Evolutionary conservation across 2,888 invertebrate species (phyloP).

Genomic region (Deilephila porcellus): DNA sequence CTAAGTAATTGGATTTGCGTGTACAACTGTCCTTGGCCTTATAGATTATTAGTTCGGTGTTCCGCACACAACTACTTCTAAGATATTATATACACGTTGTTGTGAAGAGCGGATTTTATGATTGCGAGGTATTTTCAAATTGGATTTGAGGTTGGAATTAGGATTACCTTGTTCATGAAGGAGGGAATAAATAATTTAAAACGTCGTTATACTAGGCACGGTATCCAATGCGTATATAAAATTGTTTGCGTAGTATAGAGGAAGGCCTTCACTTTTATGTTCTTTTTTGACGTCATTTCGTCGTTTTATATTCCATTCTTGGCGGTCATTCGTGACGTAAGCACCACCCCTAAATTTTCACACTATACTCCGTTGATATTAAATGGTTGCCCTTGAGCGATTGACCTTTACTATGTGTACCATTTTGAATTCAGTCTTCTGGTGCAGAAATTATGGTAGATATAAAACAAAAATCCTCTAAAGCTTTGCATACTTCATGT

Average conservation of each 20-base stretch:
- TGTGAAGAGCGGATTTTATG: background rate
- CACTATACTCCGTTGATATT: constrained; percentile 1
- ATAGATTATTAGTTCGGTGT: constrained; percentile 49
- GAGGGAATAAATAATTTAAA: no score
- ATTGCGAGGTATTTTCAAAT: no score
- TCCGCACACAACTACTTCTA: constrained; percentile 16
- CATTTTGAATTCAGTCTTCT: constrained; percentile 3
- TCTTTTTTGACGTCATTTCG: background rate
- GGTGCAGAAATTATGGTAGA: background rate
- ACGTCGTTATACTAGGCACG: no score
- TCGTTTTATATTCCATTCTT: background rate
- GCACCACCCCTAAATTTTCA: background rate
- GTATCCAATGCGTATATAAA: no score
- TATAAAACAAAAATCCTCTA: background rate
- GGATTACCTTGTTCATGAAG: background rate
- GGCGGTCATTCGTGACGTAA: constrained; percentile 3
- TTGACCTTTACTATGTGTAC: background rate
- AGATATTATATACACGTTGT: background rate
- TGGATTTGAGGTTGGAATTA: background rate
- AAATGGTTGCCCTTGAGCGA: background rate
- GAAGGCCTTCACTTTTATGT: background rate
- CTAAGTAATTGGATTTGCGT: constrained; percentile 64
- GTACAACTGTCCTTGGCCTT: constrained; percentile 68
- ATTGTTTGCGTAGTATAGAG: background rate
- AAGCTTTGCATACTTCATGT: background rate